phyloP scores from a whole-genome alignment of 23 tunicate genomes.

The Styela plicata region DNA sequence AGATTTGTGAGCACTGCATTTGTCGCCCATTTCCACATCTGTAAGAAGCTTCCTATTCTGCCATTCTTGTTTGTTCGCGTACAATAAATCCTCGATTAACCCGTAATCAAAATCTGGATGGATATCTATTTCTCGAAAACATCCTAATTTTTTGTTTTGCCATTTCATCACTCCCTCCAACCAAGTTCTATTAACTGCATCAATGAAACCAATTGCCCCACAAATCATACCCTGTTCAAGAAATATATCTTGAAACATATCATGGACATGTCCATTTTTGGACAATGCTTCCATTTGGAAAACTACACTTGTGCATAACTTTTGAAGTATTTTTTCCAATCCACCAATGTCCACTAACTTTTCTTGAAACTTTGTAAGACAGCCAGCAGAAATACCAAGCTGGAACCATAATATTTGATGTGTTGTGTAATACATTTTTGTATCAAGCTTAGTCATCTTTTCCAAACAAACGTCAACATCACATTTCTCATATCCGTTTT shows the following conservation, averaged over 20 bases:
- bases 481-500: constrained; percentile 17
- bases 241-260: constrained; percentile 40
- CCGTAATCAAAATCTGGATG: neutral
- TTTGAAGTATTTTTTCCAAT: constrained; percentile 33
- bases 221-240: constrained; percentile 69
- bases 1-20: constrained; percentile 65
- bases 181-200: constrained; percentile 48
- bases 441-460: constrained; percentile 37
- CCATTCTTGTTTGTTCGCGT: constrained; percentile 32
- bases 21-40: constrained; percentile 33
- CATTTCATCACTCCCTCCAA: constrained; percentile 41
- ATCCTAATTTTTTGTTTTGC: constrained; percentile 49
- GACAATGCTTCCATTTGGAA: constrained; percentile 62
- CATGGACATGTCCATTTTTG: constrained; percentile 17
- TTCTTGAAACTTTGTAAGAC: constrained; percentile 31
- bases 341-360: constrained; percentile 28
- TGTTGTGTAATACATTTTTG: constrained; percentile 34
- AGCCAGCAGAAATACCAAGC: constrained; percentile 45
- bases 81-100: constrained; percentile 20
- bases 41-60: constrained; percentile 36
- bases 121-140: constrained; percentile 20
- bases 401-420: constrained; percentile 60
- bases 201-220: constrained; percentile 57
- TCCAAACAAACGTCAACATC: constrained; percentile 40
- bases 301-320: constrained; percentile 40